phyloP scores from a whole-genome alignment of 2,797 vertebrate genomes.

The Neostethus bicornis region DNA sequence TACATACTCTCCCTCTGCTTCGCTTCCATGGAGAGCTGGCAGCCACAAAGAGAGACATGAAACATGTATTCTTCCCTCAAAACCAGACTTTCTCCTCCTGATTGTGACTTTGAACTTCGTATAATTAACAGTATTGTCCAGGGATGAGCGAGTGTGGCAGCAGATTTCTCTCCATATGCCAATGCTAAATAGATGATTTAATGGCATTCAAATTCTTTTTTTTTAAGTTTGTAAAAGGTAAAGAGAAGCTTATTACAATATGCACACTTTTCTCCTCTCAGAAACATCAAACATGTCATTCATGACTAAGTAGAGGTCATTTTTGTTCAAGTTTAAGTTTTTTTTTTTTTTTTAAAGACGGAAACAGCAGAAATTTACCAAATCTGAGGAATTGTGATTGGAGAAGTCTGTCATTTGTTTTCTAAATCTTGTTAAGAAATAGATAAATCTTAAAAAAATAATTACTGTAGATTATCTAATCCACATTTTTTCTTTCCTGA shows the following conservation, averaged over 20 bases:
- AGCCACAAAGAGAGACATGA: slow-evolving; percentile 60
- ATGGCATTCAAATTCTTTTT: slow-evolving; percentile 52
- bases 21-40: slow-evolving; percentile 48
- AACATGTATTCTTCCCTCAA: slow-evolving; percentile 58
- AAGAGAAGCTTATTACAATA: not conserved
- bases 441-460: too few species aligned
- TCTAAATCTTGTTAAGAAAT: too few species aligned
- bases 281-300: slow-evolving; percentile 10
- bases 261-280: slow-evolving; percentile 7
- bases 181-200: slow-evolving; percentile 49
- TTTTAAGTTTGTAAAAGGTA: slow-evolving; percentile 21
- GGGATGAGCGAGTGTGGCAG: slow-evolving; percentile 51
- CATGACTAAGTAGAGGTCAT: slow-evolving; percentile 14
- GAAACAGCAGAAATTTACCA: slow-evolving; percentile 10
- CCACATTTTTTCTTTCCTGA: not conserved
- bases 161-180: slow-evolving; percentile 63
- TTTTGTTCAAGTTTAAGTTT: slow-evolving; percentile 4
- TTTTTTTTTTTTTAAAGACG: slow-evolving; percentile 19
- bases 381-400: not conserved
- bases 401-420: not conserved
- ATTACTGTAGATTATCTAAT: not conserved
- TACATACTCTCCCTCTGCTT: slow-evolving; percentile 48
- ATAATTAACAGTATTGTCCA: slow-evolving; percentile 66
- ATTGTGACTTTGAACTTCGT: slow-evolving; percentile 68
- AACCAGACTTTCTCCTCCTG: slow-evolving; percentile 49